Evolutionary conservation across 2,797 vertebrate species (phyloP), one percentile per base, ranked within the genome.

Genomic region (Scarus forsteni): DNA sequence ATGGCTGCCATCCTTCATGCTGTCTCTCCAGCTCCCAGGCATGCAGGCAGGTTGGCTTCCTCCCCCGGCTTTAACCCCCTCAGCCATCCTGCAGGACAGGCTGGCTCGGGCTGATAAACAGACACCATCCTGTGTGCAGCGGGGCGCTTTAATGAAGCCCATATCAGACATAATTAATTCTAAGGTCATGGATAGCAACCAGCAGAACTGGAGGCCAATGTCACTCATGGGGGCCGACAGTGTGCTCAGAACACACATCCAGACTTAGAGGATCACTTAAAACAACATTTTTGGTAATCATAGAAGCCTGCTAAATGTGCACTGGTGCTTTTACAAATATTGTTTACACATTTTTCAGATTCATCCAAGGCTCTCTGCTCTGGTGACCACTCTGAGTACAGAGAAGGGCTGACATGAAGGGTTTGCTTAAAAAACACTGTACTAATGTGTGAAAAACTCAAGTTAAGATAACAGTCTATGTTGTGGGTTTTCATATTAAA

Each of bases 1-100:
- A 94, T 95, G 94, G 95, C 96, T 95, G 93, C 95, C 94, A 96
- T 98, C 94, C 94, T 96, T 97, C 95, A 96, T 94, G 92, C 94
- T 94, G 93, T 95, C 96, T 93, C 89, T 94, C 78, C 92, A 92
- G 93, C 91, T 83, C 81, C 73, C 74, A 87, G 88, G 82, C 86
- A 78, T 66, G 71, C 68, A 86, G 73, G 62, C 81, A 61, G 67
- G 59, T 83, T 83, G 85, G 92, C 93, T 92, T 92, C 92, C 64
- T 83, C 75, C 43, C 81, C 61, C 45, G 75, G 79, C 76, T 83
- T 94, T 94, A 96, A 96, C 95, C 94, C 95, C 80, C 79, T 85
- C 78, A 80, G 83, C 84, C 74, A 74, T 67, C 65, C 86, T 83
- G 60, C 73, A 86, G 80, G 83, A 81, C 72, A 53, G 40, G 78